Conservation (phyloP, 2,113 vertebrate genomes). For the Archilochus colubris region DNA sequence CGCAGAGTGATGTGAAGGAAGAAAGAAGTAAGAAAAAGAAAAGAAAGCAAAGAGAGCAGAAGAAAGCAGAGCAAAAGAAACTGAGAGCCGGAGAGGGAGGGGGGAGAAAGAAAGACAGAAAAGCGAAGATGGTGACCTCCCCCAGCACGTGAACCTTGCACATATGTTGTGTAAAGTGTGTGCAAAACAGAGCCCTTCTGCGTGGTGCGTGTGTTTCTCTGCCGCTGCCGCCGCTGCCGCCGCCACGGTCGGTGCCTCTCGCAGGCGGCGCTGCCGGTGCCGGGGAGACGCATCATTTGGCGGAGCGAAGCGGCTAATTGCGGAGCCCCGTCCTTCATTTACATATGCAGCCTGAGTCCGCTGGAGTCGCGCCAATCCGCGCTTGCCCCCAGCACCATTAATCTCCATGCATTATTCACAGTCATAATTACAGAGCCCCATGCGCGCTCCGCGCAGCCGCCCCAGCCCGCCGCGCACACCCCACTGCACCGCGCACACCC, state of each 20-base stretch:
- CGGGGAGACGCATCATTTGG: constrained; percentile 84
- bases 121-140: constrained; percentile 73
- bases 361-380: constrained; percentile 89
- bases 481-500: constrained; percentile 57
- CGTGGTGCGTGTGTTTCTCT: constrained; percentile 43
- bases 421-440: constrained; percentile 94
- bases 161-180: constrained; percentile 78
- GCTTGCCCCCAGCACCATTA: constrained; percentile 82
- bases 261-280: constrained; percentile 74
- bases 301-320: constrained; percentile 90
- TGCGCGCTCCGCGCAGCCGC: constrained; percentile 88
- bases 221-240: neutral
- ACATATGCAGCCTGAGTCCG: constrained; percentile 91
- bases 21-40: neutral
- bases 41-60: neutral
- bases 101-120: constrained; percentile 5
- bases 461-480: constrained; percentile 59
- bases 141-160: constrained; percentile 73
- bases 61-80: constrained; percentile 52
- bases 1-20: constrained; percentile 21
- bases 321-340: constrained; percentile 92
- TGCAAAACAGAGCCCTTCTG: constrained; percentile 61
- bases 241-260: constrained; percentile 33
- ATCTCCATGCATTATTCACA: constrained; percentile 96
- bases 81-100: constrained; percentile 34